These are phyloP conservation scores for Autographa gamma DNA, from an alignment of 2,888 invertebrate species.

Conservation along the genomic window DNA sequence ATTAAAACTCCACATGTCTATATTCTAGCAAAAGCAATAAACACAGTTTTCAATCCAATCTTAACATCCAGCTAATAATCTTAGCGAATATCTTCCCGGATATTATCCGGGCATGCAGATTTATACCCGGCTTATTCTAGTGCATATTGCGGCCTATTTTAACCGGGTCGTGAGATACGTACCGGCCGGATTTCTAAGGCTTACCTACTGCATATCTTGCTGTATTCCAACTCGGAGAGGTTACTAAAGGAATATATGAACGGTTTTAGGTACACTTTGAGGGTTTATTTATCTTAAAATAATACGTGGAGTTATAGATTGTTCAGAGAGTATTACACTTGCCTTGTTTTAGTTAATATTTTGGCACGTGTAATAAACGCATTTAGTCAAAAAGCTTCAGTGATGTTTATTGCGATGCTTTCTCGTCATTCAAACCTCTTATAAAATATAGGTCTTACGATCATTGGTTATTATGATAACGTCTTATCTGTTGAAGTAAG, in stretches of 20 bases:
- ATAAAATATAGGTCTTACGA: too few species aligned
- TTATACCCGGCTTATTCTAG: constrained; percentile 55
- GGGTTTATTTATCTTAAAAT: background rate
- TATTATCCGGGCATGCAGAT: constrained; percentile 59
- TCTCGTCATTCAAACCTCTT: too few species aligned
- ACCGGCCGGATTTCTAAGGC: constrained; percentile 25
- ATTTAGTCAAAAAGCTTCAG: too few species aligned
- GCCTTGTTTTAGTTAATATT: too few species aligned
- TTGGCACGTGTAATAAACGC: too few species aligned
- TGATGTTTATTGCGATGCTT: too few species aligned
- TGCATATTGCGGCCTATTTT: constrained; percentile 56
- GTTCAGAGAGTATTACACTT: too few species aligned
- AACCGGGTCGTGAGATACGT: constrained; percentile 53
- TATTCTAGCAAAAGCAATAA: constrained; percentile 6
- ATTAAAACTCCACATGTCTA: background rate
- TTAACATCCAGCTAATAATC: constrained; percentile 54
- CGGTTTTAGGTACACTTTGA: background rate
- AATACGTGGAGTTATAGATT: too few species aligned
- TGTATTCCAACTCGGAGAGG: constrained; percentile 26
- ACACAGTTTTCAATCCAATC: constrained; percentile 41
- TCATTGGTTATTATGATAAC: too few species aligned
- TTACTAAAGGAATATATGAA: background rate
- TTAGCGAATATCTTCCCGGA: constrained; percentile 50
- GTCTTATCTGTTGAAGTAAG: too few species aligned
- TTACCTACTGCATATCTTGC: constrained; percentile 46